A percentile compares a stretch with the other conserved stretches of the same genome.
Evolutionary conservation across 2,113 vertebrate species (phyloP).

Genomic region (Serranochromis macrocephalus): DNA sequence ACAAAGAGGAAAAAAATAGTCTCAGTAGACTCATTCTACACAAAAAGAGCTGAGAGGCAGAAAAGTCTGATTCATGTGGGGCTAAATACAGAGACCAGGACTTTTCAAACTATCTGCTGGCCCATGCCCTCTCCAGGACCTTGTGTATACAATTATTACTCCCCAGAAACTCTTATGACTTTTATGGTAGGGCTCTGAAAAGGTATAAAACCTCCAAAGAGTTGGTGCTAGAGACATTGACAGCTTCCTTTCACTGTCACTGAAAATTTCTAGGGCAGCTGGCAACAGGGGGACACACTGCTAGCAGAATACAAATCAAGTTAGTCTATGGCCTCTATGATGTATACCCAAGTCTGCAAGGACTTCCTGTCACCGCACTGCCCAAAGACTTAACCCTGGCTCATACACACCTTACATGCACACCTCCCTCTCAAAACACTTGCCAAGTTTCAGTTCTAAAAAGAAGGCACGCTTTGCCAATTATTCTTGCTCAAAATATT

Average conservation of each 20-base stretch:
- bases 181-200: background rate
- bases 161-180: background rate
- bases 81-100: constrained; percentile 28
- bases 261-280: background rate
- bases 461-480: background rate
- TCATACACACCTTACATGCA: background rate
- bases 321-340: background rate
- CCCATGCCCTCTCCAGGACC: background rate
- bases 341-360: background rate
- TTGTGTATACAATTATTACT: background rate
- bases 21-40: constrained; percentile 32
- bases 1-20: constrained; percentile 26
- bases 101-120: constrained; percentile 8
- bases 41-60: constrained; percentile 47
- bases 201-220: background rate
- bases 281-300: background rate
- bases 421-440: background rate
- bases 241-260: background rate
- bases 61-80: constrained; percentile 36
- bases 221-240: background rate
- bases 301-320: constrained; percentile 12
- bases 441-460: background rate
- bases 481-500: constrained; percentile 1
- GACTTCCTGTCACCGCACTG: background rate
- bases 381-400: background rate